Percentiles rank a stretch among this genome's conserved stretches.
Conservation (phyloP, 2,797 vertebrate species). For the Alfaro cultratus region DNA sequence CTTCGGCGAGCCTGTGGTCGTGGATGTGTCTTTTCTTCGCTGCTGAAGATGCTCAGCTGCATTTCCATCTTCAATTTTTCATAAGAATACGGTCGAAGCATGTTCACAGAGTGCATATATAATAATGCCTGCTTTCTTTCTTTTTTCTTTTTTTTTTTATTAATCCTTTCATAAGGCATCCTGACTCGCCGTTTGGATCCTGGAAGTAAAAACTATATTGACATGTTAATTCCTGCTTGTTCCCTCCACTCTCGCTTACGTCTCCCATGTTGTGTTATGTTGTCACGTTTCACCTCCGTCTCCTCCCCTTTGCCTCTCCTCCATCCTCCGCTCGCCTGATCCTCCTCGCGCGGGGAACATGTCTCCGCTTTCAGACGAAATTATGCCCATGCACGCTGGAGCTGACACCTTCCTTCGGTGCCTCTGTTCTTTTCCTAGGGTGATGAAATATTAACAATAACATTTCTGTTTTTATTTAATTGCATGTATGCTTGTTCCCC, state of each 20-base stretch:
- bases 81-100: slow-evolving; percentile 44
- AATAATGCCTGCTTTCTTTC: slow-evolving; percentile 18
- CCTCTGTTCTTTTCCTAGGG: slow-evolving; percentile 36
- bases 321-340: slow-evolving; percentile 20
- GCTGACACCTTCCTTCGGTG: slow-evolving; percentile 40
- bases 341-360: slow-evolving; percentile 32
- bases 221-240: slow-evolving; percentile 41
- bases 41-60: slow-evolving; percentile 45
- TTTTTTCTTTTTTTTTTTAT: slow-evolving; percentile 20
- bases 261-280: slow-evolving; percentile 46
- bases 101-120: slow-evolving; percentile 25
- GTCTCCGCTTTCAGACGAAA: slow-evolving; percentile 33
- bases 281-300: slow-evolving; percentile 48
- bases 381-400: slow-evolving; percentile 23
- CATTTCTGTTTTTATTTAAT: slow-evolving; percentile 73
- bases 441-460: slow-evolving; percentile 75
- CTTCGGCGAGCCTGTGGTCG: slow-evolving; percentile 59
- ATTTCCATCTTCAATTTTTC: slow-evolving; percentile 55
- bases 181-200: slow-evolving; percentile 19
- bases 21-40: slow-evolving; percentile 48
- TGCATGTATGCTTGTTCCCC: slow-evolving; percentile 63
- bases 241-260: slow-evolving; percentile 36
- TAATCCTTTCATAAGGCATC: slow-evolving; percentile 30
- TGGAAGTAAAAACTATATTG: slow-evolving; percentile 49
- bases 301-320: slow-evolving; percentile 12